Conservation (phyloP, 2,888 invertebrate genomes). For the Meliscaeva auricollis region DNA sequence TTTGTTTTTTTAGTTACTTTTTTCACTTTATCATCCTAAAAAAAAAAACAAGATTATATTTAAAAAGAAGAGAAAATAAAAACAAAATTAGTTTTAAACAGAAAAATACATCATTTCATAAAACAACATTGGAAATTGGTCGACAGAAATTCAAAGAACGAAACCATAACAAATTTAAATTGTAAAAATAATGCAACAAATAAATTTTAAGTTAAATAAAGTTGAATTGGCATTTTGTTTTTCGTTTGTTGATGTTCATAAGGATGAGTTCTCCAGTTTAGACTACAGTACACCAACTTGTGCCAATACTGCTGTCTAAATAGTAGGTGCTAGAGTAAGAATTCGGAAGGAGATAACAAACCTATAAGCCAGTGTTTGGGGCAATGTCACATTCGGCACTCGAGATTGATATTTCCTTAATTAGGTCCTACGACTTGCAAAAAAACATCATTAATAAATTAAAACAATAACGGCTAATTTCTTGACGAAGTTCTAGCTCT, state of each 20-base stretch:
- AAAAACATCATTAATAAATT: no score
- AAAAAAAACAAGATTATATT: slow-evolving; percentile 19
- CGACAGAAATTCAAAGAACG: slow-evolving; percentile 14
- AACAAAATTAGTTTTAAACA: slow-evolving; percentile 18
- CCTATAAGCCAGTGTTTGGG: no score
- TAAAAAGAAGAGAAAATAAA: slow-evolving; percentile 10
- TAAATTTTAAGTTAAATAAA: slow-evolving; percentile 72
- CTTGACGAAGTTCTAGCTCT: no score
- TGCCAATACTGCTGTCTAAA: no score
- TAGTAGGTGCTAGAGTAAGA: no score
- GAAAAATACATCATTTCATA: slow-evolving; percentile 1
- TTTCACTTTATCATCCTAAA: not conserved
- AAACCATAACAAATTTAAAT: slow-evolving; percentile 49
- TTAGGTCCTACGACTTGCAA: no score
- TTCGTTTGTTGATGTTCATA: not conserved
- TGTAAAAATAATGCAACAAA: slow-evolving; percentile 72
- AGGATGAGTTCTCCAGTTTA: no score
- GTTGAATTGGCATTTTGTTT: not conserved
- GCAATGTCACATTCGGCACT: no score
- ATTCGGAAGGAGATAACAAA: no score
- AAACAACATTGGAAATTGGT: slow-evolving; percentile 25
- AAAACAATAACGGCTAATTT: no score
- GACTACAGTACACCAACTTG: no score
- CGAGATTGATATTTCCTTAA: no score
- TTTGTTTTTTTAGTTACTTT: not conserved